A percentile compares a stretch with the other conserved stretches of the same genome.
These are phyloP conservation scores for Lepisosteus oculatus DNA, from an alignment of 2,113 vertebrate genomes.

Conservation along the genomic window DNA sequence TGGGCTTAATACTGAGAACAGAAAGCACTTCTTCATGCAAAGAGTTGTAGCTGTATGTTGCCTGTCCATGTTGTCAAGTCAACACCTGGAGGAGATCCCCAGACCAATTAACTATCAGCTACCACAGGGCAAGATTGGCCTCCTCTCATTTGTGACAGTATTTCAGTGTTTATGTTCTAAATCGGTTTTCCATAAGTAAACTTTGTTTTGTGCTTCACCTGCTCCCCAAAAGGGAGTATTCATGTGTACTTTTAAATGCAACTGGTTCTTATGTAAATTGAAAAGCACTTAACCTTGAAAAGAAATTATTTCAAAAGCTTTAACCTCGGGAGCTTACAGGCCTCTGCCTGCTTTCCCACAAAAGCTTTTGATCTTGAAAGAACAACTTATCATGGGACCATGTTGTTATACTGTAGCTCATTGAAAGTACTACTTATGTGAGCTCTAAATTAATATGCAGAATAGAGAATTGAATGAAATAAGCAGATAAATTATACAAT, in stretches of 20 bases:
- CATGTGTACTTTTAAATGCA: neutral
- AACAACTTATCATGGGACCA: neutral
- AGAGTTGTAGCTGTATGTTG: too few relatives aligned
- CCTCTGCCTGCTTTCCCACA: neutral
- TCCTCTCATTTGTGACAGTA: too few relatives aligned
- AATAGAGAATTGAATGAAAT: neutral
- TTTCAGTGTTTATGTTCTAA: too few relatives aligned
- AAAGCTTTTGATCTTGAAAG: slow-evolving; percentile 14
- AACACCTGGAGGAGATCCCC: too few relatives aligned
- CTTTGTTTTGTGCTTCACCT: neutral
- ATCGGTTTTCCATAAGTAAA: too few relatives aligned
- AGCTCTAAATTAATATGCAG: slow-evolving; percentile 7
- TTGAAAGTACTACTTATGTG: neutral
- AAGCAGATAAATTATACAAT: too few relatives aligned
- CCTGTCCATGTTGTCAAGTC: too few relatives aligned
- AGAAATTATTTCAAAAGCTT: slow-evolving; percentile 9
- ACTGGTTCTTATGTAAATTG: slow-evolving; percentile 8
- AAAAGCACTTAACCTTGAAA: slow-evolving; percentile 15
- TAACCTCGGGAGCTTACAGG: slow-evolving; percentile 4
- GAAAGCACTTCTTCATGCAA: too few relatives aligned
- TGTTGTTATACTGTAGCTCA: neutral
- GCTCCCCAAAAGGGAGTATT: neutral
- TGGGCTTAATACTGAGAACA: too few relatives aligned
- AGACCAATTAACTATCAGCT: too few relatives aligned
- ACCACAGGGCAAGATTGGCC: too few relatives aligned